Evolutionary conservation across 2,113 vertebrate genomes (phyloP).

Genomic region (Oxygymnocypris stewartii): DNA sequence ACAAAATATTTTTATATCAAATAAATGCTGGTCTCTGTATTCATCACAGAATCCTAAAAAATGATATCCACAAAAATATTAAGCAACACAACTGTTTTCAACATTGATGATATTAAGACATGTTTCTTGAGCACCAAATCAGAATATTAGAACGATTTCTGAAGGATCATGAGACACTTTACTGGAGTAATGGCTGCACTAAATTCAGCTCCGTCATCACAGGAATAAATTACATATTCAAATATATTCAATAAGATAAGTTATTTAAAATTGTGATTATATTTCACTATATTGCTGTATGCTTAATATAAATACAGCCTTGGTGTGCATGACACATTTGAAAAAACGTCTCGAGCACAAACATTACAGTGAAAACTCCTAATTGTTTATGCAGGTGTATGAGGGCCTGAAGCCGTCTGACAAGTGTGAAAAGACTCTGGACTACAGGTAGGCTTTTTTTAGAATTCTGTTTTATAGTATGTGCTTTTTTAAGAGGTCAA

Average conservation of each 20-base stretch:
- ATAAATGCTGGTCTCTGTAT: not conserved
- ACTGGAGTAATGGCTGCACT: not conserved
- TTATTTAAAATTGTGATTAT: not conserved
- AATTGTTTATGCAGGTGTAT: constrained; percentile 81
- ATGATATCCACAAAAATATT: not conserved
- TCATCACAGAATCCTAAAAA: not conserved
- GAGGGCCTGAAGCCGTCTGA: constrained; percentile 96
- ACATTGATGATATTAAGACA: not conserved
- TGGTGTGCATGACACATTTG: not conserved
- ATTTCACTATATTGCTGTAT: not conserved
- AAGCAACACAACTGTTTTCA: not conserved
- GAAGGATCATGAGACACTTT: not conserved
- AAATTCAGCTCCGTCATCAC: not conserved
- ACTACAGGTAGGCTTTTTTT: constrained; percentile 82
- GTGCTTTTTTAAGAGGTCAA: not conserved
- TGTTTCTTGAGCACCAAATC: not conserved
- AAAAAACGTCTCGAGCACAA: not conserved
- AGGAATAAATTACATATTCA: not conserved
- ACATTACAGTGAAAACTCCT: not conserved
- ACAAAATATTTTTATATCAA: not conserved
- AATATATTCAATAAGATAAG: not conserved
- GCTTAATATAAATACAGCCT: not conserved
- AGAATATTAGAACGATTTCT: not conserved
- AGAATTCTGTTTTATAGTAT: not conserved
- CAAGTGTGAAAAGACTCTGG: constrained; percentile 93